These are phyloP conservation scores for Rhopilema esculentum DNA, from an alignment of 30 jellyfish, hydroid and myxozoan species.

Conservation along the genomic window DNA sequence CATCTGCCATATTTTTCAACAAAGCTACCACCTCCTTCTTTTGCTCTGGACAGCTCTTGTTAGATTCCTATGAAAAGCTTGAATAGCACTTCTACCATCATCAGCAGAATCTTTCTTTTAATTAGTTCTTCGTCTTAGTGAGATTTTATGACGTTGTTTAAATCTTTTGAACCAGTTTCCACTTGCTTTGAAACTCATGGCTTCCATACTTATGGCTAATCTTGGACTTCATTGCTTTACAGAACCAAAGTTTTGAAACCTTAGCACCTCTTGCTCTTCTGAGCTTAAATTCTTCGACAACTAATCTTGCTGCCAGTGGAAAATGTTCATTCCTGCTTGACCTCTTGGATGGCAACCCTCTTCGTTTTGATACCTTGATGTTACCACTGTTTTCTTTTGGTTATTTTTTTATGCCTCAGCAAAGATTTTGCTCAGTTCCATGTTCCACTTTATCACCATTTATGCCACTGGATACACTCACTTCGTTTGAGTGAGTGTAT, in stretches of 20 bases:
- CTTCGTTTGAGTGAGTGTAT: background rate
- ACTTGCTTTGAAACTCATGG: conserved; percentile 43
- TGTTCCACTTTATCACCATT: too few species aligned
- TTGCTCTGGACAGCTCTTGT: conserved; percentile 17
- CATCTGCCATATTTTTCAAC: conserved; percentile 61
- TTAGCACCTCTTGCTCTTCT: conserved; percentile 23
- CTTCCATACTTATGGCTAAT: conserved; percentile 14
- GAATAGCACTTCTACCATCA: conserved; percentile 49
- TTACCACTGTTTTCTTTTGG: background rate
- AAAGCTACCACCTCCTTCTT: too few species aligned
- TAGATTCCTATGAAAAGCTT: conserved; percentile 36
- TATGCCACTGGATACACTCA: background rate
- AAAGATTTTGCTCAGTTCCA: too few species aligned
- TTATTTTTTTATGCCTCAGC: too few species aligned
- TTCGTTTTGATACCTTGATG: conserved; percentile 32
- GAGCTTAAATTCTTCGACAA: conserved; percentile 15
- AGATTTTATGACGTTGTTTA: conserved; percentile 22
- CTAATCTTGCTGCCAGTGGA: conserved; percentile 1
- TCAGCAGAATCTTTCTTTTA: conserved; percentile 33
- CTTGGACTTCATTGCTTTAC: conserved; percentile 32
- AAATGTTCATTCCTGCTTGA: background rate
- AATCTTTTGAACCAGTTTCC: conserved; percentile 41
- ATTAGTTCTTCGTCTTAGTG: conserved; percentile 40
- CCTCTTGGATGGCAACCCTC: conserved; percentile 4
- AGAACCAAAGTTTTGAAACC: conserved; percentile 38